Base-by-base conservation (phyloP, 2,888 invertebrate genomes). In the Caenorhabditis japonica region DNA sequence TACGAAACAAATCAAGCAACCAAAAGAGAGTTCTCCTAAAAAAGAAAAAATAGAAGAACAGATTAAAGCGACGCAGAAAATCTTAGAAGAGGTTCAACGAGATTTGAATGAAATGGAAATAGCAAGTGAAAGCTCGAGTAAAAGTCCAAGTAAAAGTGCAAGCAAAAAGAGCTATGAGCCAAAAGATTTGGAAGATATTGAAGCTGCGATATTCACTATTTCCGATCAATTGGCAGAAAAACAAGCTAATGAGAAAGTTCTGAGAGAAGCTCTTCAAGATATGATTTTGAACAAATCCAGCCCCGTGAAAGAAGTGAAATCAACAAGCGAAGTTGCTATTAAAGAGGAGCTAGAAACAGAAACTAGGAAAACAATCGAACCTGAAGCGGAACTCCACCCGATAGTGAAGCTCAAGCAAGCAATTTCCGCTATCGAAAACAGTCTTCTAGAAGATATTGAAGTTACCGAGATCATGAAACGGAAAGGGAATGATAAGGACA, bases 191-290 rank as follows among this genome's bases (percentile, higher is more conserved):
- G 73, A 73, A 17, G 52, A 75, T 17, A 85, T 85, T 53, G 84
- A 84, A 52, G 62, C 75, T 13, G 83, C 84, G 5, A 85, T 85
- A 44, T 70, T 84, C 43, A 72, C 59, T 34, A 78, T 84, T 17
- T 83, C 83, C 7, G 83, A 84, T 52, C 72, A 77, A 38, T 43
- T 84, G 12, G 74, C 79, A 4, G 84, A 86, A 34, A 83, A 81
- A 10, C 79, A 84, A 36, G 84, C 79, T 4, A 86, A 76, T 25
- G 84, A 87, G 56, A 85, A 87, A 59, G 66, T 83, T 23, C 58
- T 87, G 25, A 21, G 84, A 34, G 79, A 82, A 17, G 75, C 81
- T 0, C 69, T 86, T 5, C 86, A 85, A 2, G 81, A 84, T 25
- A 82, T 84, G 81, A 86, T 86, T 46, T 55, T 85, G 41, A 86